phyloP scores from a whole-genome alignment of 2,888 invertebrate species.

The Coenonympha arcania region DNA sequence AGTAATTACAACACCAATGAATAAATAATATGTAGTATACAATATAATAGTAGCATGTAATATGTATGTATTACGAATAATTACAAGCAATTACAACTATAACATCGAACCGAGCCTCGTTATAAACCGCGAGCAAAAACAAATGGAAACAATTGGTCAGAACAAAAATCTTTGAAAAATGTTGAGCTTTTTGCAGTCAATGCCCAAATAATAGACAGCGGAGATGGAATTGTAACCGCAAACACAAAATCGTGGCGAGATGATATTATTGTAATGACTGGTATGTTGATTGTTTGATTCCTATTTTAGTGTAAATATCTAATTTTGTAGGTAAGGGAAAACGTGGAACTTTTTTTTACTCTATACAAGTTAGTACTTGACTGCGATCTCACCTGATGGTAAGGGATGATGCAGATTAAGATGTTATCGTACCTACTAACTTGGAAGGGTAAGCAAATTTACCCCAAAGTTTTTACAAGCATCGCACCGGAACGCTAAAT shows the following conservation, averaged over 20 bases:
- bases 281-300: no score
- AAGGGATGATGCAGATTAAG: no score
- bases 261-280: constrained; percentile 16
- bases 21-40: no score
- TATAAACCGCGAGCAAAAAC: not conserved
- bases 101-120: not conserved
- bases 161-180: constrained; percentile 12
- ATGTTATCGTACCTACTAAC: no score
- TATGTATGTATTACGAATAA: not conserved
- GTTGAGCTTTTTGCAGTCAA: constrained; percentile 20
- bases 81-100: not conserved
- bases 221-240: constrained; percentile 24
- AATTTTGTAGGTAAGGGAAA: not conserved
- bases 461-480: no score
- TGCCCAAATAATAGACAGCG: constrained; percentile 23
- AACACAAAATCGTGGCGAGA: constrained; percentile 13
- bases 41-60: no score
- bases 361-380: no score
- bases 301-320: not conserved
- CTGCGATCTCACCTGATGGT: no score
- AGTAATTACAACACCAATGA: constrained; percentile 16
- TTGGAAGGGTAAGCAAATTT: no score
- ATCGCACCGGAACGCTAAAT: no score
- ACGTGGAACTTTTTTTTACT: not conserved
- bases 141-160: constrained; percentile 7